Evolutionary conservation across 2,888 invertebrate species (phyloP), one percentile per base, ranked within the genome.

Genomic region (Microchrysa polita): DNA sequence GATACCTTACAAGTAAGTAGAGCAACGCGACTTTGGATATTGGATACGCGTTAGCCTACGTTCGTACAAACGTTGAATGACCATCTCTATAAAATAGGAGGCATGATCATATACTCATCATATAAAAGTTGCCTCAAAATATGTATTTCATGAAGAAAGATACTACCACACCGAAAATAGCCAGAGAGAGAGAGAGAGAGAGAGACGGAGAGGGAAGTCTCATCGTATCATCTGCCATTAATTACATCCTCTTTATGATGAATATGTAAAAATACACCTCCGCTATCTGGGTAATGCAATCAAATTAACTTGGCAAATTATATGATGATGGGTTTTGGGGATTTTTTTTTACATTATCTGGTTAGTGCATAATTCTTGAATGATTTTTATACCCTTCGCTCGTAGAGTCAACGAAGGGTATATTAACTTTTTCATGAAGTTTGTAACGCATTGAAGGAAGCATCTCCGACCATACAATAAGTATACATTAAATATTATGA

Each of bases 231-330:
- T 74, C 73, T 76, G 73, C 73, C 76, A 74, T 74, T 76, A 76
- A 76, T 76, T 76, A 74, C 74, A 74, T 74, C 76, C 74, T 60
- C 73, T 72, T 72, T 73, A 60, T 76, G 76, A 76, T 76, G 76
- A 76, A 76, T 76, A 76, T 76, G 76, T 76, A 73, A 74, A 76
- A 76, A 76, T 74, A 77, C 77, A 78, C 77, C 77, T 78, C 77
- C 77, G 74, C 78, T 79, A 79, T 78, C 78, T 79, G 61, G 73
- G 78, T 76, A 77, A 78, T 78, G 77, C 77, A 78, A 78, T 78
- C 79, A 79, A 78, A 79, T 79, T 78, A 77, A 77, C 75, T 22
- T 74, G 72, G 48, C 73, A 34, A 34, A 73, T 71, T 73, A 73
- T 73, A 52, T 65, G 74, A 74, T 76, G 76, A 76, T 74, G 76